Conservation (phyloP, 2,797 vertebrate genomes). For the Anas georgica region DNA sequence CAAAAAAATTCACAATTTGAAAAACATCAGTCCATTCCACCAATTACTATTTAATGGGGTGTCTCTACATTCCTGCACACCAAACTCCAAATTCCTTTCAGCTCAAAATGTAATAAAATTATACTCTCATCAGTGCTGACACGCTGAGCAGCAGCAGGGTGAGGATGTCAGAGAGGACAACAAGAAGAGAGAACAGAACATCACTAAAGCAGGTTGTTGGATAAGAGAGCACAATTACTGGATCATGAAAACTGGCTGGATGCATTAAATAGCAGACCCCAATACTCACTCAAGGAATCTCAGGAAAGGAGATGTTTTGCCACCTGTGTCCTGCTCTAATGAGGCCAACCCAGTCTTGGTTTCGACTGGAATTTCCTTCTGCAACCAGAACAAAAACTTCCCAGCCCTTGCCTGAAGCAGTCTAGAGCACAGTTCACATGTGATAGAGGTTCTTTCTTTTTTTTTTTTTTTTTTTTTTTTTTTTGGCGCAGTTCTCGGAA, state of each 20-base stretch:
- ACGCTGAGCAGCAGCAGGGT: neutral
- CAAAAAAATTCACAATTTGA: neutral
- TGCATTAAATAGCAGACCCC: neutral
- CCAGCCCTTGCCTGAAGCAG: slow-evolving; percentile 10
- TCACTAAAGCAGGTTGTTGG: neutral
- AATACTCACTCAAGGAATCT: neutral
- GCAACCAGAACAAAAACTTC: neutral
- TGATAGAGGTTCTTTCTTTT: neutral
- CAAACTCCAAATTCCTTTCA: neutral
- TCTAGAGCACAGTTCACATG: neutral
- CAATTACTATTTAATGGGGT: fast-evolving
- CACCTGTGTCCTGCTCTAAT: neutral
- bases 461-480: neutral
- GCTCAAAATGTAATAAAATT: fast-evolving
- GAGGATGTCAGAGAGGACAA: neutral
- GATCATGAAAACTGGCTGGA: neutral
- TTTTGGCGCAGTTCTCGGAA: neutral
- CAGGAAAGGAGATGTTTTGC: neutral
- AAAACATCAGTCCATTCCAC: neutral
- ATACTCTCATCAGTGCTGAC: neutral
- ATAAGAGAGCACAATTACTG: neutral
- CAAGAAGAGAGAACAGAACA: neutral
- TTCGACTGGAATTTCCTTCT: slow-evolving; percentile 49
- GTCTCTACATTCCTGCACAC: neutral
- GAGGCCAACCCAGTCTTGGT: slow-evolving; percentile 20